A percentile compares a stretch with the other conserved stretches of the same genome.
phyloP scores from a whole-genome alignment of 2,888 invertebrate genomes.

The Amblyjoppa fuscipennis region DNA sequence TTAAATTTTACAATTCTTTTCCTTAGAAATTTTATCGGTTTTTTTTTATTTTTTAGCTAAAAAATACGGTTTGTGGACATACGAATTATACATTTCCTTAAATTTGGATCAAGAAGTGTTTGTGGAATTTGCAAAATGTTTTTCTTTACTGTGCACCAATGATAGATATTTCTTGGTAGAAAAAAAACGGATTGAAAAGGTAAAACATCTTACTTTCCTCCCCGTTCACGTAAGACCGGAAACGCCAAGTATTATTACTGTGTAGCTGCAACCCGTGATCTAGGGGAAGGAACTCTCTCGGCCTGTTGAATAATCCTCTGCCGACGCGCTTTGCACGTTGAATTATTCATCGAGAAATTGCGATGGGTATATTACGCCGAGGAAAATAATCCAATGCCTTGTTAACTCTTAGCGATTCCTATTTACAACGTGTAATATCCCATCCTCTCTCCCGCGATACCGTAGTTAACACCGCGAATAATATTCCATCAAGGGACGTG shows the following conservation, averaged over 20 bases:
- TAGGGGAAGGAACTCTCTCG: conserved; percentile 26
- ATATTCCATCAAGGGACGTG: background rate
- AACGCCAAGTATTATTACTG: conserved; percentile 6
- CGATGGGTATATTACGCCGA: conserved; percentile 30
- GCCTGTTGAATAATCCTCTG: conserved; percentile 31
- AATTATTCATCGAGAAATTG: conserved; percentile 56
- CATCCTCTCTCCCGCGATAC: background rate
- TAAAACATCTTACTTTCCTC: background rate
- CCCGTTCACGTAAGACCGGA: background rate
- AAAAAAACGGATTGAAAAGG: background rate
- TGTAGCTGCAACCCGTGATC: conserved; percentile 35
- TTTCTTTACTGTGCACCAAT: background rate
- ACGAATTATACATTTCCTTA: background rate
- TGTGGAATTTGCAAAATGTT: background rate
- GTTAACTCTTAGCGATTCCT: conserved; percentile 31
- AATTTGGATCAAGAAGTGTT: background rate
- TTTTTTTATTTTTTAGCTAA: background rate
- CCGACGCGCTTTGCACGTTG: conserved; percentile 44
- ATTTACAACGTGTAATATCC: conserved; percentile 18
- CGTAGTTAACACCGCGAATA: conserved; percentile 1
- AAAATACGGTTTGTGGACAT: background rate
- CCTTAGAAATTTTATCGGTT: too few species aligned
- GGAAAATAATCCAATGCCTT: conserved; percentile 49
- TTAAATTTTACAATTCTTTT: background rate
- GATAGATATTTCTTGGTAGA: background rate